Percentiles rank a stretch among this genome's conserved stretches.
These are phyloP conservation scores for Azemiops feae DNA, from an alignment of 2,113 vertebrate genomes.

Conservation along the genomic window DNA sequence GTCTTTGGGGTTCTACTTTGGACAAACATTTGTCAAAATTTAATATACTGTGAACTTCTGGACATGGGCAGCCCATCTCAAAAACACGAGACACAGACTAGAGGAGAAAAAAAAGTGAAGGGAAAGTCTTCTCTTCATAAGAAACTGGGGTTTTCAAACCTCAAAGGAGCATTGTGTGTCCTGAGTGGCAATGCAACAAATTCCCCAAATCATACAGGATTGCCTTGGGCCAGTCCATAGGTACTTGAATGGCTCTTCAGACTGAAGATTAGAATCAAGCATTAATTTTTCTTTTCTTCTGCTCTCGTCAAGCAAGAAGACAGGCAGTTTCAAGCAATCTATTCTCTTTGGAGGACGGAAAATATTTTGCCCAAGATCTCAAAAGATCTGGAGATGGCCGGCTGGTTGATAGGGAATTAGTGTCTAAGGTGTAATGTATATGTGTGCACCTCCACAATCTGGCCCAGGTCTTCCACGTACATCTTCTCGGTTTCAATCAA, in stretches of 20 bases:
- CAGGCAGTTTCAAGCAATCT: neutral
- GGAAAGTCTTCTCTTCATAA: neutral
- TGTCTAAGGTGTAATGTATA: neutral
- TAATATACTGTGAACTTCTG: neutral
- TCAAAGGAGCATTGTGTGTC: neutral
- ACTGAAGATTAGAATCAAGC: neutral
- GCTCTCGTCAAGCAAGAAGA: neutral
- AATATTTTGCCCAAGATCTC: neutral
- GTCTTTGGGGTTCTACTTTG: neutral
- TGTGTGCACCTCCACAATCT: conserved; percentile 84
- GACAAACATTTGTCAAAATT: neutral
- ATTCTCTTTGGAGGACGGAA: neutral
- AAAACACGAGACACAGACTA: neutral
- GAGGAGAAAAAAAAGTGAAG: neutral
- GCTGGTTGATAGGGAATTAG: neutral
- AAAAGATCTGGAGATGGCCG: neutral
- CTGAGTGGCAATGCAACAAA: neutral
- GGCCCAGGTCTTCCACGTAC: conserved; percentile 85
- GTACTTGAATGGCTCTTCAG: neutral
- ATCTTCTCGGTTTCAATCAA: conserved; percentile 89
- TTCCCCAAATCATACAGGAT: neutral
- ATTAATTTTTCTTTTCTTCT: neutral
- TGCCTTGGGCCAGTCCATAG: neutral
- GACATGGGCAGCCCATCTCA: neutral
- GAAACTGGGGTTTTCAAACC: neutral